Conservation (phyloP, 2,113 vertebrate genomes). For the Prunella himalayana region DNA sequence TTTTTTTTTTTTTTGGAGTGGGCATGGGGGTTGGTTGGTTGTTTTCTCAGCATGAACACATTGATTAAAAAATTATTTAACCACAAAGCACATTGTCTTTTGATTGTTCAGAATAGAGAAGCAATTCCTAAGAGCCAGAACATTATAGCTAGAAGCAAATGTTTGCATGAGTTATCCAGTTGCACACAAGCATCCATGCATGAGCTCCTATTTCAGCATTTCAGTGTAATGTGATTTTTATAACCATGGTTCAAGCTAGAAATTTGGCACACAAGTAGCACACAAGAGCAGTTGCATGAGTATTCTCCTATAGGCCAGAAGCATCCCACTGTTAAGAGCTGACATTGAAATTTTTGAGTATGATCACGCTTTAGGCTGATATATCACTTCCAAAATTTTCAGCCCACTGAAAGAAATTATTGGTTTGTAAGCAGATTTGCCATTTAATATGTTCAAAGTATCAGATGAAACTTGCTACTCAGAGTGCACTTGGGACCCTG, state of each 20-base stretch:
- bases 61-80: not conserved
- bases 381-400: not conserved
- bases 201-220: rapidly evolving
- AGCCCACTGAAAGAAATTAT: not conserved
- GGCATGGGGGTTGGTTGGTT: rapidly evolving
- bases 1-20: not conserved
- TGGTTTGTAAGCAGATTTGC: not conserved
- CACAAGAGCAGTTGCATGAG: not conserved
- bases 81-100: not conserved
- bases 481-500: not conserved
- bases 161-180: not conserved
- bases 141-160: not conserved
- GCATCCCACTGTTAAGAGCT: not conserved
- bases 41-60: not conserved
- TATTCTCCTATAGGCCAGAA: not conserved
- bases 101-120: not conserved
- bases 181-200: not conserved
- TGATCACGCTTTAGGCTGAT: not conserved
- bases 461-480: not conserved
- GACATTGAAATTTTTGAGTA: not conserved
- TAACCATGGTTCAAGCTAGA: not conserved
- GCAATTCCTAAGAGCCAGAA: not conserved
- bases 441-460: not conserved
- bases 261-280: not conserved
- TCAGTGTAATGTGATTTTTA: not conserved